These are phyloP conservation scores for Cyprinodon diabolis DNA, from an alignment of 2,797 vertebrate genomes.

Conservation along the genomic window DNA sequence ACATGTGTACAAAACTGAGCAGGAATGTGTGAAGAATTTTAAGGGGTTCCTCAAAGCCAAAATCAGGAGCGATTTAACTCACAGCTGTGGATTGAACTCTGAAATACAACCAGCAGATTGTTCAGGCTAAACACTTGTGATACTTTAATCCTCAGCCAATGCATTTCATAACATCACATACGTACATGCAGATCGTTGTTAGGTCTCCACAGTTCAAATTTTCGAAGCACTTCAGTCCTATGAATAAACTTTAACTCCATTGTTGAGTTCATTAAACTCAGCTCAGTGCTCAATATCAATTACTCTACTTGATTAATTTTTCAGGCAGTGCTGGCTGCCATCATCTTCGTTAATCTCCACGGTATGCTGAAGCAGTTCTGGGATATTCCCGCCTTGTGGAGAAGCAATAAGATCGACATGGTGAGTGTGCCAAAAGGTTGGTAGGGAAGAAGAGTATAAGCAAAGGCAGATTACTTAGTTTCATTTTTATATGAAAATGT, in stretches of 20 bases:
- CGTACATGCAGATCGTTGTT: not conserved
- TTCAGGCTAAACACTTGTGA: not conserved
- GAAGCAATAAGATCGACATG: slow-evolving; percentile 86
- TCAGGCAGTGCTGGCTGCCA: slow-evolving; percentile 90
- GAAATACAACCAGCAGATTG: not conserved
- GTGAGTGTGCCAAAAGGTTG: slow-evolving; percentile 72
- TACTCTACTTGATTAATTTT: slow-evolving; percentile 13
- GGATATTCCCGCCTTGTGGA: slow-evolving; percentile 88
- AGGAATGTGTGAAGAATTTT: slow-evolving; percentile 21
- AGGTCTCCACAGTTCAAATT: not conserved
- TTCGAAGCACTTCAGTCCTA: not conserved
- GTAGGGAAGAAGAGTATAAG: not conserved
- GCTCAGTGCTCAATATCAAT: not conserved
- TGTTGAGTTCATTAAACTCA: not conserved
- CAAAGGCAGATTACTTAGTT: not conserved
- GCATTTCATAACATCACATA: not conserved
- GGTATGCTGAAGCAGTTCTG: slow-evolving; percentile 92
- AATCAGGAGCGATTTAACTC: not conserved
- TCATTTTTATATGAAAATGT: too few species aligned
- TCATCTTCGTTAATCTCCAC: slow-evolving; percentile 90
- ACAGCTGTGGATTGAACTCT: slow-evolving; percentile 11
- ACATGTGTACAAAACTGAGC: not conserved
- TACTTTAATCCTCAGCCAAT: not conserved
- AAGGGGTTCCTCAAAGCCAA: not conserved
- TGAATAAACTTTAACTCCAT: not conserved